Percentiles rank a stretch among this genome's conserved stretches.
phyloP scores from a whole-genome alignment of 1,140 invertebrate genomes.

The Xylocopa sonorina region DNA sequence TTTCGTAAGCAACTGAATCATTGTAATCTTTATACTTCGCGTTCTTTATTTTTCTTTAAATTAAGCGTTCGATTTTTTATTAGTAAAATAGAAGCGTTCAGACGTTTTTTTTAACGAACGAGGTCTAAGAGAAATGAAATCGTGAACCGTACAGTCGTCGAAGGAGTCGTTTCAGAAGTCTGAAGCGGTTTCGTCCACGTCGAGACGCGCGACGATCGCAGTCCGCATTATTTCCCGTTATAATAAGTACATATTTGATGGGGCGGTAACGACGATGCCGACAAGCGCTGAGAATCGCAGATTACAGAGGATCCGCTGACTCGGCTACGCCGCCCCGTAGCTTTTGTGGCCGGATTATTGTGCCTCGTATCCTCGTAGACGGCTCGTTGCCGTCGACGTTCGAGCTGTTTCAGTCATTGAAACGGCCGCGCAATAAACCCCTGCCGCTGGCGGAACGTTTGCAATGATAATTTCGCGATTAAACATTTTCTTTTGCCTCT shows the following conservation, averaged over 20 bases:
- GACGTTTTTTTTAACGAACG: too few species aligned
- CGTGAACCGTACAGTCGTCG: neutral
- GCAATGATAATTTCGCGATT: neutral
- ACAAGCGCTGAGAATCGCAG: constrained; percentile 59
- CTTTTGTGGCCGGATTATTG: constrained; percentile 63
- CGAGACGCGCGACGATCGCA: constrained; percentile 27
- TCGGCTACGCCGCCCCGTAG: constrained; percentile 39
- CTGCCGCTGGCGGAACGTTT: neutral
- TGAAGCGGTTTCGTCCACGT: constrained; percentile 31
- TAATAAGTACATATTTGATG: constrained; percentile 49
- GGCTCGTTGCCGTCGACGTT: constrained; percentile 38
- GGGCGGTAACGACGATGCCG: constrained; percentile 39
- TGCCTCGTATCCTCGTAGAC: constrained; percentile 31
- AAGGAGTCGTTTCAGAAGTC: neutral
- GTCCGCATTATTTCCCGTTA: constrained; percentile 40
- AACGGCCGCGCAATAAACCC: constrained; percentile 34
- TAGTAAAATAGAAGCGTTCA: too few species aligned
- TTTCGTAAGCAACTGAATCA: too few species aligned
- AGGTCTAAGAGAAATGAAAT: too few species aligned
- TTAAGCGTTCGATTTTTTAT: too few species aligned
- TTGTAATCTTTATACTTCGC: too few species aligned
- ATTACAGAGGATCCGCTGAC: constrained; percentile 62
- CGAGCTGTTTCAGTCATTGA: constrained; percentile 30
- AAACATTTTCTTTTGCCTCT: constrained; percentile 11
- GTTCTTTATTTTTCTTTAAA: too few species aligned